phyloP scores from a whole-genome alignment of 2,888 invertebrate species.

The Minunthozetes semirufus region DNA sequence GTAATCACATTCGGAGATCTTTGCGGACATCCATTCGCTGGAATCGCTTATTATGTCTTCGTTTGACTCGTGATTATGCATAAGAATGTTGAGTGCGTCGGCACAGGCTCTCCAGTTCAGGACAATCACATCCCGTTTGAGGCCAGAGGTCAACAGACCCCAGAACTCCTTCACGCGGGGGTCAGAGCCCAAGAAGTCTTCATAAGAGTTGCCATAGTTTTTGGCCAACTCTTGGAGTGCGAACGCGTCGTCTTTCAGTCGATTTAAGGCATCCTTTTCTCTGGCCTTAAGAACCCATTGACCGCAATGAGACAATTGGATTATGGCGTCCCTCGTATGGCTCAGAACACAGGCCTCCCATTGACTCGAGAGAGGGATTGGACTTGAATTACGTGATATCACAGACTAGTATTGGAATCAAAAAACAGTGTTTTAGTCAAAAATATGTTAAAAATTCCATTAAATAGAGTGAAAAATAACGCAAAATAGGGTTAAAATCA shows the following conservation, averaged over 20 bases:
- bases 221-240: conserved; percentile 28
- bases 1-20: conserved; percentile 22
- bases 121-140: conserved; percentile 11
- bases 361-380: conserved; percentile 8
- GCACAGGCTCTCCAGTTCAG: conserved; percentile 3
- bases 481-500: too few relatives aligned
- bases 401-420: conserved; percentile 12
- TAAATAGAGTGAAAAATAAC: too few relatives aligned
- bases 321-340: conserved; percentile 15
- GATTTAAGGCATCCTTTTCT: conserved; percentile 24
- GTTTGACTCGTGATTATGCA: conserved; percentile 14
- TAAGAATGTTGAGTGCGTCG: neutral
- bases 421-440: neutral
- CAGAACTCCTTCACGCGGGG: neutral
- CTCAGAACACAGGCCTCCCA: conserved; percentile 18
- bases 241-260: conserved; percentile 27
- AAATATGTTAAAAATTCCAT: too few relatives aligned
- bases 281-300: conserved; percentile 33
- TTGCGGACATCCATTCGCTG: conserved; percentile 24
- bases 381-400: conserved; percentile 24
- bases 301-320: conserved; percentile 31
- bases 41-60: conserved; percentile 3
- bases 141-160: neutral
- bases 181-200: neutral
- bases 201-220: conserved; percentile 11